Evolutionary conservation across 1,140 invertebrate species (phyloP), one percentile per base, ranked within the genome.

Genomic region (Lycorma delicatula): DNA sequence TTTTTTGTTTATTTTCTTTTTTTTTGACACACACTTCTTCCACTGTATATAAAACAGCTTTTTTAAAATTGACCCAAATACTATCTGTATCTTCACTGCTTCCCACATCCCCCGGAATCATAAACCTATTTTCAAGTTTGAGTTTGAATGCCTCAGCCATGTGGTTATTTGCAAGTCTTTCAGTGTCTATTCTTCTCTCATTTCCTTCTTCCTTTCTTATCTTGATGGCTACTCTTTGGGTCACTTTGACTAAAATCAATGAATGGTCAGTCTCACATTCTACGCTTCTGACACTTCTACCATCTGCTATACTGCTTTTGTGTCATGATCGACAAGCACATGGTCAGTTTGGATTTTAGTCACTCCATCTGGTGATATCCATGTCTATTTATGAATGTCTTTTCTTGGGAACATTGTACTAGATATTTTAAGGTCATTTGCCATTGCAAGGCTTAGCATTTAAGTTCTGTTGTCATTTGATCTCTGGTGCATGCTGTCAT

Each of bases 381-480:
- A 64, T 34, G 60, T 63, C 20, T 46, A 49, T 51, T 63, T 60
- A 51, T 66, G 57, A 36, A 66, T 64, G 25, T 60, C 46, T 55
- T 60, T 63, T 29, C 64, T 54, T n/a, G 49, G 54, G 13, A 65
- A 65, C 22, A 52, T 31, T 34, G 60, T 66, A 46, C 34, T 54
- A 25, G 36, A 26, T 54, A 59, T 28, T 53, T 25, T 13, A n/a
- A 59, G n/a, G 36, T 36, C 28, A 11, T 23, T 44, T 26, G 51
- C 20, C 22, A 28, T 27, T 16, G 57, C 50, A n/a, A 59, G 54
- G 38, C 34, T 57, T 13, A 60, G 49, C 20, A 61, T 16, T 56
- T 52, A 36, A 50, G 50, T 27, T 38, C 61, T 59, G 47, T 64
- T 64, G 31, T 59, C 60, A 48, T 64, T 65, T 44, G 48, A 63